Percentiles rank a stretch among this genome's conserved stretches.
These are phyloP conservation scores for Cololabis saira DNA, from an alignment of 2,113 vertebrate species.

Conservation along the genomic window DNA sequence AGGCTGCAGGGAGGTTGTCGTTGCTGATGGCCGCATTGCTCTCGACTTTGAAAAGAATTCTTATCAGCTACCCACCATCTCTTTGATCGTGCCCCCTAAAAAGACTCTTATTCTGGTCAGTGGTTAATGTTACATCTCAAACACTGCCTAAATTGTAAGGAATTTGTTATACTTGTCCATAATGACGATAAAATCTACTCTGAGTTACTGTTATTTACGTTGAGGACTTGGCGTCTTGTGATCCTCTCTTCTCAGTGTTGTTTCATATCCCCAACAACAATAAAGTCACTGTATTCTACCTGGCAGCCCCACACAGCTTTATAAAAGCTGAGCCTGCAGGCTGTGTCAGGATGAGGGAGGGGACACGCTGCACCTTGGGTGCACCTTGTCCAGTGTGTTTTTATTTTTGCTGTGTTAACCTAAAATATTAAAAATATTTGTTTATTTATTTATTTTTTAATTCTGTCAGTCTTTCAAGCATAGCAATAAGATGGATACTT, in stretches of 20 bases:
- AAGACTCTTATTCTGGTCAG: constrained; percentile 88
- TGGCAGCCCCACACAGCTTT: constrained; percentile 49
- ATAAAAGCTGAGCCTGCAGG: constrained; percentile 34
- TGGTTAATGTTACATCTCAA: neutral
- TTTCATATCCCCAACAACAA: constrained; percentile 58
- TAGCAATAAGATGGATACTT: neutral
- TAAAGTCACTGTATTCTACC: constrained; percentile 58
- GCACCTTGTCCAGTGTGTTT: constrained; percentile 10
- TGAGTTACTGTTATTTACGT: constrained; percentile 8
- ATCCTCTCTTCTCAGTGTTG: constrained; percentile 39
- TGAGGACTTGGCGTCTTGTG: constrained; percentile 30
- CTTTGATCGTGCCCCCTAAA: constrained; percentile 82
- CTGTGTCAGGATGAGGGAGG: constrained; percentile 4
- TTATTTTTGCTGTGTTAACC: constrained; percentile 13
- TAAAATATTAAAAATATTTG: too few relatives aligned
- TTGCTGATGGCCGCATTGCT: constrained; percentile 80
- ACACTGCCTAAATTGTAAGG: neutral
- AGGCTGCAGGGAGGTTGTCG: constrained; percentile 87
- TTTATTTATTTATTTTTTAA: too few relatives aligned
- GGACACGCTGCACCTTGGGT: constrained; percentile 14
- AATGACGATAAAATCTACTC: too few relatives aligned
- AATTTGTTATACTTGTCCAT: too few relatives aligned
- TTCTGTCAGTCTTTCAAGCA: too few relatives aligned
- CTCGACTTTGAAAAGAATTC: constrained; percentile 82
- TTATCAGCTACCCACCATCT: constrained; percentile 78